phyloP scores from a whole-genome alignment of 2,888 invertebrate species.

The Tipula helvola region DNA sequence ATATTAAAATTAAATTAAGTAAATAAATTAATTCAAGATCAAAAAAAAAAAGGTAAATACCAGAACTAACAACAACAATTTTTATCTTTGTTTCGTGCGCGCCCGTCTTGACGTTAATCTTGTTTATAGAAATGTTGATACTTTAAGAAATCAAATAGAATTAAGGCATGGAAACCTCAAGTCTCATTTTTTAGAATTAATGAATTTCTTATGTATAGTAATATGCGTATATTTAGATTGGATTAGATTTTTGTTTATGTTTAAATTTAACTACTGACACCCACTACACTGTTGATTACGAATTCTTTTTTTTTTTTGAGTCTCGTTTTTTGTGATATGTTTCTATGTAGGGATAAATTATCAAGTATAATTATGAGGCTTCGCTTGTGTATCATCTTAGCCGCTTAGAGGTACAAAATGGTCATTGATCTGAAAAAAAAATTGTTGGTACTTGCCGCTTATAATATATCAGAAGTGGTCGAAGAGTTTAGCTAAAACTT shows the following conservation, averaged over 20 bases:
- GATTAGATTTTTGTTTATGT: neutral
- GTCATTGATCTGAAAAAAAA: no score
- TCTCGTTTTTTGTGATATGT: neutral
- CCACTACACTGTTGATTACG: neutral
- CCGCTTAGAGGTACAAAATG: no score
- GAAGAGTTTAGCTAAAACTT: no score
- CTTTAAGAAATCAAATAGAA: neutral
- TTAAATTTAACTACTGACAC: neutral
- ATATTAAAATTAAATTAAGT: neutral
- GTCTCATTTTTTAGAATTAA: conserved; percentile 4
- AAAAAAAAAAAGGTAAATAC: neutral
- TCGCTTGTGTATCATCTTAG: no score
- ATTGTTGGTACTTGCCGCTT: no score
- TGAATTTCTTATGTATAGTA: neutral
- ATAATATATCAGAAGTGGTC: no score
- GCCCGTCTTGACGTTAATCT: neutral
- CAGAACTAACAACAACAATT: neutral
- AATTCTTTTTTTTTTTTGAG: neutral
- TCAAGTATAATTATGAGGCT: no score
- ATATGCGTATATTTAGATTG: neutral
- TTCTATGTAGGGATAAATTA: neutral
- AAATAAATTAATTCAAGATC: neutral
- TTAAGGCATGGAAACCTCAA: neutral
- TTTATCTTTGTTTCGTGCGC: neutral
- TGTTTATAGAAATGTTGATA: neutral